Percentiles rank a stretch among this genome's conserved stretches.
These are phyloP conservation scores for Pachycephala philippinensis DNA, from an alignment of 2,113 vertebrate genomes.

Conservation along the genomic window DNA sequence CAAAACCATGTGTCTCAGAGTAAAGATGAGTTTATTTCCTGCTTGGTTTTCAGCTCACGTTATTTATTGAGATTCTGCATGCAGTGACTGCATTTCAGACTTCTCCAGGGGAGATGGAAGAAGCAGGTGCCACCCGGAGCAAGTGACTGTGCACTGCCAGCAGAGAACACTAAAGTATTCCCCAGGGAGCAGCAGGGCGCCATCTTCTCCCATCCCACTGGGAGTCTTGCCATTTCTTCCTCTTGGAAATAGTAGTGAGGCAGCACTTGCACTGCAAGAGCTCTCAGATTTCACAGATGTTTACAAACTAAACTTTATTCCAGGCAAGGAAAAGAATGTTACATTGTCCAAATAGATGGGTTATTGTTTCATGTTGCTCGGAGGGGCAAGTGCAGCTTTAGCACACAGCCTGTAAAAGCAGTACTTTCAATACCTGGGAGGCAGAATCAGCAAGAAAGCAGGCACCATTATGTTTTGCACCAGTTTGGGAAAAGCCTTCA, in stretches of 20 bases:
- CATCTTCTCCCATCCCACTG: not conserved
- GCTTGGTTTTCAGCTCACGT: not conserved
- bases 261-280: not conserved
- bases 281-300: not conserved
- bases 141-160: not conserved
- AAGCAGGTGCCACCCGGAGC: not conserved
- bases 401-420: not conserved
- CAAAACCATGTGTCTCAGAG: not conserved
- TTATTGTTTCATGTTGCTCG: not conserved
- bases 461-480: not conserved
- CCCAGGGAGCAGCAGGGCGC: not conserved
- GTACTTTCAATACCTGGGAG: not conserved
- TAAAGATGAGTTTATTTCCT: not conserved
- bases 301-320: not conserved
- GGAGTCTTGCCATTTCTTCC: not conserved
- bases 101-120: not conserved
- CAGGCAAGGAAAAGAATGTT: not conserved
- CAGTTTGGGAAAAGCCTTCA: not conserved
- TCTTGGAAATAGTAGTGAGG: not conserved
- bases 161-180: not conserved
- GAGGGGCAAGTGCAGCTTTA: not conserved
- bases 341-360: not conserved
- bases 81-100: not conserved
- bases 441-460: not conserved
- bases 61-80: not conserved